Conservation (phyloP, 1,140 invertebrate genomes). For the Solenopsis invicta region DNA sequence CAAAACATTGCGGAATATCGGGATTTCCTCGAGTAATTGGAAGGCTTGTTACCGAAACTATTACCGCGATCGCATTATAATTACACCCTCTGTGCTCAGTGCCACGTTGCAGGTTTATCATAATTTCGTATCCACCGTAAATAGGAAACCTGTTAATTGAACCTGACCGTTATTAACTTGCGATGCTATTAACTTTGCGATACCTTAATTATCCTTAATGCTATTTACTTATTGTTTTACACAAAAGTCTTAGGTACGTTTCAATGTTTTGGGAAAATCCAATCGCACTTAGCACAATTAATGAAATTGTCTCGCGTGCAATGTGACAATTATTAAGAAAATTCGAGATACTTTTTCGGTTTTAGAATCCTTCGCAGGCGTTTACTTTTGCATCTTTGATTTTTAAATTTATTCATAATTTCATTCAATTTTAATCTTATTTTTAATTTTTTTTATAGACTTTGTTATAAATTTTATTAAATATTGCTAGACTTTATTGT, state of each 20-base stretch:
- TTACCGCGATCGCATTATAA: conserved; percentile 66
- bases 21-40: conserved; percentile 65
- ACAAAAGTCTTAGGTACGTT: not conserved
- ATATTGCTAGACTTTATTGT: no score
- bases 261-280: not conserved
- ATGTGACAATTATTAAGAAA: not conserved
- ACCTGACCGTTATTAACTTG: conserved; percentile 59
- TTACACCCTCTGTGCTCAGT: conserved; percentile 50
- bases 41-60: conserved; percentile 66
- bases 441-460: no score
- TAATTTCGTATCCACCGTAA: conserved; percentile 54
- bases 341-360: not conserved
- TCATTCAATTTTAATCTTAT: not conserved
- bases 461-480: not conserved
- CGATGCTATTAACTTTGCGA: conserved; percentile 43
- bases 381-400: not conserved
- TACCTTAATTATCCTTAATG: conserved; percentile 38
- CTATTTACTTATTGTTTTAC: not conserved
- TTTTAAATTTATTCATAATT: not conserved
- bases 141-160: conserved; percentile 62
- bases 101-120: conserved; percentile 58
- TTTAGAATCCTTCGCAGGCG: not conserved
- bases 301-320: not conserved
- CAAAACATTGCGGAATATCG: conserved; percentile 66
- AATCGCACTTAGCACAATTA: not conserved